Evolutionary conservation across 2,888 invertebrate species (phyloP).

Genomic region (Cloeon dipterum): DNA sequence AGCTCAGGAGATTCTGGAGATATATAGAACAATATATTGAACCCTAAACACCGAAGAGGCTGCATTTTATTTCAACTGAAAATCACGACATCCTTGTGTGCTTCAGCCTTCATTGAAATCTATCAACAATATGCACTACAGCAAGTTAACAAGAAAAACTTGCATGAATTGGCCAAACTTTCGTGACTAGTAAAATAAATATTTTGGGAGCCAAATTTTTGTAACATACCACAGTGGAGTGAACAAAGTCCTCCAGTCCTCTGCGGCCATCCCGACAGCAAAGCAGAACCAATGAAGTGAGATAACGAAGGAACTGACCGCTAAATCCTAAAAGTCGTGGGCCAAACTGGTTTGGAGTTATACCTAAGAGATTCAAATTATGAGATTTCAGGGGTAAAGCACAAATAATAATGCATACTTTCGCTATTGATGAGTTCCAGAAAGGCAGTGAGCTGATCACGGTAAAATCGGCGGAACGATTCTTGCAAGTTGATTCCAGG

Average conservation of each 20-base stretch:
- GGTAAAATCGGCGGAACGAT: slow-evolving; percentile 16
- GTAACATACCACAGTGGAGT: slow-evolving; percentile 18
- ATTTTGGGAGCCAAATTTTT: too few relatives aligned
- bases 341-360: slow-evolving; percentile 16
- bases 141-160: too few relatives aligned
- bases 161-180: too few relatives aligned
- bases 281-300: slow-evolving; percentile 15
- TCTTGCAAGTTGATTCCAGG: slow-evolving; percentile 19
- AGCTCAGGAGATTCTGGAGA: too few relatives aligned
- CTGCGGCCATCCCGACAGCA: slow-evolving; percentile 17
- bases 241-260: slow-evolving; percentile 16
- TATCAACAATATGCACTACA: too few relatives aligned
- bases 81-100: too few relatives aligned
- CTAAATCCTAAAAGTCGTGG: slow-evolving; percentile 13
- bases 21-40: too few relatives aligned
- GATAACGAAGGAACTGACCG: slow-evolving; percentile 14
- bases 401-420: background rate
- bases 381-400: slow-evolving; percentile 4
- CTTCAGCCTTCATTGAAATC: too few relatives aligned
- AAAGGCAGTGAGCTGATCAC: background rate
- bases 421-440: background rate
- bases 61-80: too few relatives aligned
- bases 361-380: slow-evolving; percentile 11
- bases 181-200: too few relatives aligned
- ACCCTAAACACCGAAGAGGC: too few relatives aligned